These are phyloP conservation scores for Apis mellifera DNA, from an alignment of 1,140 invertebrate species.

Conservation along the genomic window DNA sequence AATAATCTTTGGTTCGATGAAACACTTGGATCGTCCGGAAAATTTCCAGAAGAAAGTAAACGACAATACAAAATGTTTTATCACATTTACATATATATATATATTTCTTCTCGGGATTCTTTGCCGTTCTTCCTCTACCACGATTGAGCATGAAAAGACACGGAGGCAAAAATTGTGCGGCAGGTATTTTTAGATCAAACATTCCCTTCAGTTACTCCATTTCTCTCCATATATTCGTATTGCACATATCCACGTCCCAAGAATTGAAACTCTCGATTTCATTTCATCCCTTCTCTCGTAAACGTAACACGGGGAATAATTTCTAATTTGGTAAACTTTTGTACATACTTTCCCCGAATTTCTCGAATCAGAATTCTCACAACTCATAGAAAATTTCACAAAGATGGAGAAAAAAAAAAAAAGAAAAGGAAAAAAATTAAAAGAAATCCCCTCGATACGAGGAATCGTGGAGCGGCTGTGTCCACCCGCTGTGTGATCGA, in stretches of 20 bases:
- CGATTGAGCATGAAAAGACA: neutral
- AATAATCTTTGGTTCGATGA: conserved; percentile 1
- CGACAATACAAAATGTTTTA: neutral
- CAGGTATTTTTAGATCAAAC: neutral
- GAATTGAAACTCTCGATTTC: too few relatives aligned
- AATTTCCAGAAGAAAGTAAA: neutral
- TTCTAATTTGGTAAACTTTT: too few relatives aligned
- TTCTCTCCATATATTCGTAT: neutral
- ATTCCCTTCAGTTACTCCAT: neutral
- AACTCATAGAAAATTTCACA: too few relatives aligned
- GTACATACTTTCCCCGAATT: too few relatives aligned
- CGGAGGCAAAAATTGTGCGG: neutral
- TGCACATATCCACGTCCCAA: neutral
- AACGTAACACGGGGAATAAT: too few relatives aligned
- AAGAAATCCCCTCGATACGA: neutral
- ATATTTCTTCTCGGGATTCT: neutral
- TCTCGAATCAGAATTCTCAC: too few relatives aligned
- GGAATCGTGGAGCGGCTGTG: neutral
- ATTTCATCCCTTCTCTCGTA: too few relatives aligned
- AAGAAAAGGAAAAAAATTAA: too few relatives aligned
- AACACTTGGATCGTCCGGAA: neutral
- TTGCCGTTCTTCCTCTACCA: neutral
- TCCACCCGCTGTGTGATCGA: neutral
- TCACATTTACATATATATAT: neutral
- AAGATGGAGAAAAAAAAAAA: too few relatives aligned